Percentiles rank a stretch among this genome's conserved stretches.
These are phyloP conservation scores for Pseudopleuronectes americanus DNA, from an alignment of 2,797 vertebrate species.

Conservation along the genomic window DNA sequence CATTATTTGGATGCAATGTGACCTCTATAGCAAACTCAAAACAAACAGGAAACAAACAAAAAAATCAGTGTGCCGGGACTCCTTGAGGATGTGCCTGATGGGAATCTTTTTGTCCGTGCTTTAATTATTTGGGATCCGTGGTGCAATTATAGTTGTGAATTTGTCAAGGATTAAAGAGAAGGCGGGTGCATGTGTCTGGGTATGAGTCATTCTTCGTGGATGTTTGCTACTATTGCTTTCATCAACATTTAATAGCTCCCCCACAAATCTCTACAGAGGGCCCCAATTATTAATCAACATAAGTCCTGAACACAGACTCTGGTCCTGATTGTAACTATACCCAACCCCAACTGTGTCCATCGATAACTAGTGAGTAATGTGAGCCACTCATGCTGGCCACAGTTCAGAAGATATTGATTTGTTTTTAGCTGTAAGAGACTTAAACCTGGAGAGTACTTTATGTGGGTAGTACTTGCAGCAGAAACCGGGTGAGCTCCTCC, in stretches of 20 bases:
- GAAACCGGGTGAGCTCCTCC: conserved; percentile 46
- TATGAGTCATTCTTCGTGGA: conserved; percentile 23
- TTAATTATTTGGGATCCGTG: conserved; percentile 35
- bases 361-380: conserved; percentile 2
- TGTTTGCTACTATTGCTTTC: conserved; percentile 26
- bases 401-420: conserved; percentile 36
- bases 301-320: conserved; percentile 33
- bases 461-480: conserved; percentile 17
- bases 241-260: conserved; percentile 37
- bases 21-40: conserved; percentile 23
- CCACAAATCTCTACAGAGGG: conserved; percentile 21
- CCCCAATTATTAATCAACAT: conserved; percentile 45
- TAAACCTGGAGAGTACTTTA: conserved; percentile 10
- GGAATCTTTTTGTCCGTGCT: conserved; percentile 38
- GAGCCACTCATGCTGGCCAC: conserved; percentile 9
- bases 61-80: conserved; percentile 53
- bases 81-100: conserved; percentile 35
- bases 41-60: conserved; percentile 13
- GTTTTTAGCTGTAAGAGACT: conserved; percentile 8
- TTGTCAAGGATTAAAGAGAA: conserved; percentile 37
- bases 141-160: conserved; percentile 43
- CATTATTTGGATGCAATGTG: conserved; percentile 12
- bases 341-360: conserved; percentile 4
- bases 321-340: conserved; percentile 32
- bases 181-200: conserved; percentile 1